Conservation (phyloP, 2,888 invertebrate species). For the Schizotus pectinicornis region DNA sequence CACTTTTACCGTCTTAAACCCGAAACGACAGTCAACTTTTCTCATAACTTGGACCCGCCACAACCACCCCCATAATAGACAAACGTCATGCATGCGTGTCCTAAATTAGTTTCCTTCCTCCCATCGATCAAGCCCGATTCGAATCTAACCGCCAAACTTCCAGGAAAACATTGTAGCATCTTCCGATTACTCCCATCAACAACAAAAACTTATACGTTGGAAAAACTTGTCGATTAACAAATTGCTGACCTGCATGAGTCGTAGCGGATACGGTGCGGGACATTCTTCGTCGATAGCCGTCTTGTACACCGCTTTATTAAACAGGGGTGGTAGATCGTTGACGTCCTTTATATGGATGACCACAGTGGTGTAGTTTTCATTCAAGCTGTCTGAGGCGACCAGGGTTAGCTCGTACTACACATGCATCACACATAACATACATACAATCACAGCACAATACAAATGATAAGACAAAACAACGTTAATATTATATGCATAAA, state of each 20-base stretch:
- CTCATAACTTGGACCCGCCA: too few species aligned
- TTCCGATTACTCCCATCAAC: too few species aligned
- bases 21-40: too few species aligned
- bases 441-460: constrained; percentile 23
- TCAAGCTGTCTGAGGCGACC: constrained; percentile 88
- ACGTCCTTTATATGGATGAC: constrained; percentile 84
- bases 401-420: constrained; percentile 84
- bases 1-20: too few species aligned
- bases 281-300: constrained; percentile 79
- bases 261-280: constrained; percentile 71
- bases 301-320: constrained; percentile 74
- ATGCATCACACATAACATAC: constrained; percentile 44
- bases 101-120: too few species aligned
- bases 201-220: too few species aligned
- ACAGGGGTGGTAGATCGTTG: constrained; percentile 88
- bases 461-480: constrained; percentile 11
- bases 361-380: constrained; percentile 86
- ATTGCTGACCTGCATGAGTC: constrained; percentile 72
- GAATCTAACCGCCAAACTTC: too few species aligned
- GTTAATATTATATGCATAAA: constrained; percentile 11
- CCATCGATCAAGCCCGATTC: too few species aligned
- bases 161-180: too few species aligned
- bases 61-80: too few species aligned
- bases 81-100: too few species aligned
- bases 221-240: background rate